Evolutionary conservation across 2,113 vertebrate genomes (phyloP).

Genomic region (Nymphicus hollandicus): DNA sequence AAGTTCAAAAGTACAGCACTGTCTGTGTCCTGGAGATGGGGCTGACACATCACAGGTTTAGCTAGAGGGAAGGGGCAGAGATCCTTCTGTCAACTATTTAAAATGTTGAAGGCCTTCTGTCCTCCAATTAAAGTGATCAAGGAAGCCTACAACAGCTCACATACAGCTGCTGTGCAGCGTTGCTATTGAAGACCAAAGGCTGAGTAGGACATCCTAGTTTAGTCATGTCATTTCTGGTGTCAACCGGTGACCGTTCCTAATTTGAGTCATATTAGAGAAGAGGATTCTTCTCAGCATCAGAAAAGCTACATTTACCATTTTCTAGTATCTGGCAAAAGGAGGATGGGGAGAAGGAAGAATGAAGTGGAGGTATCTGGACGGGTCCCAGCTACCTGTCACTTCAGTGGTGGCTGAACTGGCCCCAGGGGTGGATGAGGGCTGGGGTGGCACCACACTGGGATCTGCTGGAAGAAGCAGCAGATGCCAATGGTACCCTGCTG

Average conservation of each 20-base stretch:
- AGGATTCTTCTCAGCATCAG: background rate
- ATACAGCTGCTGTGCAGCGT: background rate
- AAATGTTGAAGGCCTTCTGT: conserved; percentile 58
- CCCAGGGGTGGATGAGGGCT: background rate
- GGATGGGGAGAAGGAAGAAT: background rate
- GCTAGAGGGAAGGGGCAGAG: conserved; percentile 30
- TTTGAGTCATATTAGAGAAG: background rate
- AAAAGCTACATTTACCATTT: background rate
- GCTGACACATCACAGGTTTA: conserved; percentile 39
- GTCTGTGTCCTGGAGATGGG: background rate
- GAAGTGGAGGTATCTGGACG: background rate
- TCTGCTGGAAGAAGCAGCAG: background rate
- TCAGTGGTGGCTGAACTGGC: background rate
- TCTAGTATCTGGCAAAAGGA: background rate
- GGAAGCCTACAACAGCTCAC: conserved; percentile 26
- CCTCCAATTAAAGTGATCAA: conserved; percentile 63
- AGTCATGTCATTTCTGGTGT: background rate
- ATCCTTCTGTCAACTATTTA: conserved; percentile 62
- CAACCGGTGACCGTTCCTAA: background rate
- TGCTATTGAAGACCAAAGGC: conserved; percentile 15
- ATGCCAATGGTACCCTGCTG: background rate
- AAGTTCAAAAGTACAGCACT: conserved; percentile 2
- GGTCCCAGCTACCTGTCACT: background rate
- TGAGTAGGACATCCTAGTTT: background rate
- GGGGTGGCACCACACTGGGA: background rate